A percentile compares a stretch with the other conserved stretches of the same genome.
Evolutionary conservation across 2,888 invertebrate species (phyloP).

Genomic region (Pardosa pseudoannulata): DNA sequence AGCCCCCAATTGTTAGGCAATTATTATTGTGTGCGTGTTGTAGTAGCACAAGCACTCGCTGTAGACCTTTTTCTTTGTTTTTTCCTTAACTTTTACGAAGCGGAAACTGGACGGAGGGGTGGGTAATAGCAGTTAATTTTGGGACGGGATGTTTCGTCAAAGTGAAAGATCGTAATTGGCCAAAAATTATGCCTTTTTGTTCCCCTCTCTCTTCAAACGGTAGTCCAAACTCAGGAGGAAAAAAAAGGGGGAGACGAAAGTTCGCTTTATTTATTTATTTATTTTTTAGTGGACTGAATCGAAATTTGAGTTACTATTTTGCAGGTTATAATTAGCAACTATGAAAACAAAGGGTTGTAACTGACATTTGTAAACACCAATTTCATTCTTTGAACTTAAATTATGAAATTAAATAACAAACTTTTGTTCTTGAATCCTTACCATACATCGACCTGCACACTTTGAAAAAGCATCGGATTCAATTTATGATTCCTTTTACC

Average conservation of each 20-base stretch:
- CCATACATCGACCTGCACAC: too few relatives aligned
- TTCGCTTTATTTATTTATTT: too few relatives aligned
- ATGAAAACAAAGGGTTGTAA: too few relatives aligned
- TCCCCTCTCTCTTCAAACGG: background rate
- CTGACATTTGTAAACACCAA: too few relatives aligned
- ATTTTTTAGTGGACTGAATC: too few relatives aligned
- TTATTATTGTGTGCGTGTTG: constrained; percentile 67
- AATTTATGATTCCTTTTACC: too few relatives aligned
- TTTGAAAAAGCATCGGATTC: too few relatives aligned
- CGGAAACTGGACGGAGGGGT: constrained; percentile 52
- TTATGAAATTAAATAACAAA: too few relatives aligned
- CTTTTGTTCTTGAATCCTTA: too few relatives aligned
- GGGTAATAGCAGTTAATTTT: constrained; percentile 64
- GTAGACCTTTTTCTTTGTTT: background rate
- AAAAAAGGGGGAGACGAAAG: background rate
- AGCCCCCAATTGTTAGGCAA: constrained; percentile 55
- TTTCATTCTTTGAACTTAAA: too few relatives aligned
- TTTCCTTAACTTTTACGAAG: background rate
- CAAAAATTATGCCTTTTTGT: constrained; percentile 9
- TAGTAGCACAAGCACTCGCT: background rate
- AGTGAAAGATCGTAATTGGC: constrained; percentile 29
- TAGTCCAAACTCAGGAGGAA: constrained; percentile 2
- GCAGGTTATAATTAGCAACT: too few relatives aligned
- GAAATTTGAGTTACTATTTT: too few relatives aligned
- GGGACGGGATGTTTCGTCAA: constrained; percentile 33